Conservation (phyloP, 2,797 vertebrate species). For the Bradypodion pumilum region DNA sequence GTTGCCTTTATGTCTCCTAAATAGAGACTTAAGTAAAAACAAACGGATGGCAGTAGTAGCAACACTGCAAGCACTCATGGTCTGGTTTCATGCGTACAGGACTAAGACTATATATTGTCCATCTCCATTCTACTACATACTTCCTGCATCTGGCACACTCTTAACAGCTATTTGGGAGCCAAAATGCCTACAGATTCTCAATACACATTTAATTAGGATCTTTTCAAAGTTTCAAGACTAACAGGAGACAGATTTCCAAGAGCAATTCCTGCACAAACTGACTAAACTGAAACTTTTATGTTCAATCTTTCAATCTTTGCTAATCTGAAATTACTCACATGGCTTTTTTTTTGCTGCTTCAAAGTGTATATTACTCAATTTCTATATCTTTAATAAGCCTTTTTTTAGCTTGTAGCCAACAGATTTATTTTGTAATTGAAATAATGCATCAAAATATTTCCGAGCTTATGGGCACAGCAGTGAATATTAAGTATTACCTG, state of each 20-base stretch:
- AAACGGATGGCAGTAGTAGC: no score
- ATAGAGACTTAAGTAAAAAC: no score
- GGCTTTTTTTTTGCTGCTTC: neutral
- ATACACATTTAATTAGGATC: neutral
- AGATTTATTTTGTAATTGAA: neutral
- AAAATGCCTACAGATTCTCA: neutral
- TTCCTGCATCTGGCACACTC: neutral
- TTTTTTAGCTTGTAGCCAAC: neutral
- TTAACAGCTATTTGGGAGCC: neutral
- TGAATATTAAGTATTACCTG: slow-evolving; percentile 80
- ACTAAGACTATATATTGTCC: no score
- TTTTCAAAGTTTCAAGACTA: neutral
- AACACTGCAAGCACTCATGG: no score
- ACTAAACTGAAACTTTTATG: neutral
- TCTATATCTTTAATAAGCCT: neutral
- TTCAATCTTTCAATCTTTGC: neutral
- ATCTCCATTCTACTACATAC: neutral
- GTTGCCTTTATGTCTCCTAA: no score
- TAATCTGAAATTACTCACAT: neutral
- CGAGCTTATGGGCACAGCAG: neutral
- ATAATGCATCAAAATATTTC: neutral
- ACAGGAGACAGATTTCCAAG: neutral
- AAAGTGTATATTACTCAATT: neutral
- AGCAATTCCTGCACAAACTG: neutral
- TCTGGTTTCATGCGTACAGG: no score